Evolutionary conservation across 2,113 vertebrate genomes (phyloP).

Genomic region (Ctenomys sociabilis): DNA sequence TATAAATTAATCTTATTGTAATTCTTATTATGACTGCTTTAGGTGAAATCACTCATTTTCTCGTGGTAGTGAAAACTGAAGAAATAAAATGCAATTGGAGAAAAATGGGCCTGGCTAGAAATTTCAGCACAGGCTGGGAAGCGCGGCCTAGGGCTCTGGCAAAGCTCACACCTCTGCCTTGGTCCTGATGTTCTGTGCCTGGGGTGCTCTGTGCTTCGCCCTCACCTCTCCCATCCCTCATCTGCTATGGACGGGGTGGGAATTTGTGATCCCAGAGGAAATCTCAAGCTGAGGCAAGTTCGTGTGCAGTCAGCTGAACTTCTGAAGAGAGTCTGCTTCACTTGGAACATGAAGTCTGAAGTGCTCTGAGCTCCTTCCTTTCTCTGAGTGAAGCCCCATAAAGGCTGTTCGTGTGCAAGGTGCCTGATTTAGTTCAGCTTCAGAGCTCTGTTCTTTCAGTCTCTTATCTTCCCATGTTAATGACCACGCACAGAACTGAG

Average conservation of each 20-base stretch:
- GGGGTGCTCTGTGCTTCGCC: neutral
- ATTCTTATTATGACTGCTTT: constrained; percentile 1
- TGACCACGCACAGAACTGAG: constrained; percentile 27
- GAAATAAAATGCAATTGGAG: neutral
- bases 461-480: constrained; percentile 49
- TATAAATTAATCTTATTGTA: neutral
- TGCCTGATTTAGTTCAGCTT: neutral
- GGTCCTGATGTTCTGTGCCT: neutral
- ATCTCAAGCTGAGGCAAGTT: neutral
- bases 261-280: neutral
- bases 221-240: neutral
- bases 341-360: neutral
- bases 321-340: neutral
- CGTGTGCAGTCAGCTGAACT: neutral
- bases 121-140: neutral
- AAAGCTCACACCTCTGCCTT: neutral
- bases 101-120: neutral
- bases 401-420: neutral
- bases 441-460: neutral
- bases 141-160: neutral
- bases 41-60: neutral
- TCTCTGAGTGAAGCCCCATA: neutral
- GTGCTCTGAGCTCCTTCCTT: neutral
- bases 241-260: neutral
- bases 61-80: neutral